Evolutionary conservation across 2,797 vertebrate genomes (phyloP).

Genomic region (Morelia viridis): DNA sequence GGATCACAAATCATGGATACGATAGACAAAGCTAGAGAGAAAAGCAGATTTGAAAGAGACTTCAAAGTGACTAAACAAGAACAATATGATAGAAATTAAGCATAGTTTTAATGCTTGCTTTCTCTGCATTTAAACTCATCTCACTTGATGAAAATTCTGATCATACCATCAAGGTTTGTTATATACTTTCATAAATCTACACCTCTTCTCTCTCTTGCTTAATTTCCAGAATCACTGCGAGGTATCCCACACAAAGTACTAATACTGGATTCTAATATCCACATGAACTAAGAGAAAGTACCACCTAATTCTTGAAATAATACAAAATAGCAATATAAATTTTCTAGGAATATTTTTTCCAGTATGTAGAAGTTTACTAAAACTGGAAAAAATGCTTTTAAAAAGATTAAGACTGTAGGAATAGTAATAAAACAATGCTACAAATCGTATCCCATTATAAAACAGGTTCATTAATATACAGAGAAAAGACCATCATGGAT

Average conservation of each 20-base stretch:
- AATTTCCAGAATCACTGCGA: constrained; percentile 81
- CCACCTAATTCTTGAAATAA: constrained; percentile 23
- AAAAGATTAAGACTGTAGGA: constrained; percentile 56
- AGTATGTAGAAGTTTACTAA: constrained; percentile 29
- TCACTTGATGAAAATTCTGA: constrained; percentile 87
- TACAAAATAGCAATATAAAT: constrained; percentile 43
- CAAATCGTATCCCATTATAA: constrained; percentile 16
- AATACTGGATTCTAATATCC: constrained; percentile 50
- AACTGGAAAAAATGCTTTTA: constrained; percentile 1
- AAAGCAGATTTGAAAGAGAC: constrained; percentile 82
- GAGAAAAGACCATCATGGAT: constrained; percentile 34
- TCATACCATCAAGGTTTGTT: constrained; percentile 87
- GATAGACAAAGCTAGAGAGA: constrained; percentile 70
- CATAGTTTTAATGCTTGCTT: constrained; percentile 83
- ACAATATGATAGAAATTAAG: constrained; percentile 88
- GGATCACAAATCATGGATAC: constrained; percentile 58
- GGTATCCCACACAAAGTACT: constrained; percentile 74
- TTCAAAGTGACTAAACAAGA: constrained; percentile 79
- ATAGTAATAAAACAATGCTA: constrained; percentile 55
- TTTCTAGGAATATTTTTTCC: constrained; percentile 22
- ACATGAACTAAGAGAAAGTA: constrained; percentile 51
- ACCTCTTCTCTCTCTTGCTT: constrained; percentile 78
- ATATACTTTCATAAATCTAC: constrained; percentile 89
- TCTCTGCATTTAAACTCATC: constrained; percentile 84
- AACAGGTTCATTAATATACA: constrained; percentile 41